A percentile compares a stretch with the other conserved stretches of the same genome.
Conservation (phyloP, 1,140 invertebrate genomes). For the Bombus affinis region DNA sequence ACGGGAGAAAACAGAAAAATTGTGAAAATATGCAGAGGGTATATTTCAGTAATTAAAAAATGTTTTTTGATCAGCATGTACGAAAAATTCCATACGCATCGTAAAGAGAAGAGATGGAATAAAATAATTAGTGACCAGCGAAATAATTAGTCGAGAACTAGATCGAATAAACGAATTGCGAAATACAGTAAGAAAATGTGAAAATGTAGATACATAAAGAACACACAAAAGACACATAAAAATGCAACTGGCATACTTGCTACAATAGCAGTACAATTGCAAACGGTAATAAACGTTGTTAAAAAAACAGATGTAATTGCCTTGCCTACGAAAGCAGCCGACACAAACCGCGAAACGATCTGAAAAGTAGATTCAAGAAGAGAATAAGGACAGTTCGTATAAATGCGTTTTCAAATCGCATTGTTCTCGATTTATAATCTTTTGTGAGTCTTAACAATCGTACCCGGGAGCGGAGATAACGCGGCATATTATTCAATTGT, state of each 20-base stretch:
- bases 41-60: too few species aligned
- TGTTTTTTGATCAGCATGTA: too few species aligned
- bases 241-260: neutral
- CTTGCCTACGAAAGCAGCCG: neutral
- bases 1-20: too few species aligned
- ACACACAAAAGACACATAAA: neutral
- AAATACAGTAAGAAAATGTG: neutral
- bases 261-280: neutral
- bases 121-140: neutral
- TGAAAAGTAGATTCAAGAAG: neutral
- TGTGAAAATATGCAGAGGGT: too few species aligned
- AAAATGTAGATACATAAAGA: neutral
- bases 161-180: neutral
- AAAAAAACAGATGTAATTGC: neutral
- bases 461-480: neutral
- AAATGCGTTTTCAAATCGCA: constrained; percentile 1
- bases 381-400: neutral
- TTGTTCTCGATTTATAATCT: constrained; percentile 36
- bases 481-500: constrained; percentile 23
- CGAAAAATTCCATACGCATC: too few species aligned
- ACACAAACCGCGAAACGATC: too few species aligned
- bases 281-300: neutral
- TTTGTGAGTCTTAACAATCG: constrained; percentile 16
- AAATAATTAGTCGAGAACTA: neutral
- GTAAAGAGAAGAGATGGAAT: neutral